Base-by-base conservation (phyloP, 2,113 vertebrate species). In the Noturus placidus region DNA sequence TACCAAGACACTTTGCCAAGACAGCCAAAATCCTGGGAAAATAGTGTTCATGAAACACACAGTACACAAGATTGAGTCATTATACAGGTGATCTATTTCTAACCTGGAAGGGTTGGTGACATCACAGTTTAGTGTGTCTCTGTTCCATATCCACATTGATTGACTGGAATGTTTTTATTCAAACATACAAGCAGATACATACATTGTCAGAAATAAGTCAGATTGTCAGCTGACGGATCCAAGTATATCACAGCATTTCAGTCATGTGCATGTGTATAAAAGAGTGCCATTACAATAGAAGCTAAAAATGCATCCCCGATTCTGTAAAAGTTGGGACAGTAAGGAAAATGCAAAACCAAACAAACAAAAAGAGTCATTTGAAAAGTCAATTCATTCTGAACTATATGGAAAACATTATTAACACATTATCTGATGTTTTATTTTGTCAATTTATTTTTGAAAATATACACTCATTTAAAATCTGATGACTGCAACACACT, bases 41-140 rank as follows among this genome's bases (percentile, higher is more conserved):
- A 30, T 13, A 2, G 22, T 70, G 35, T 74, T 25, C 70, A 74
- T 74, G 35, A 74, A 22, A 42, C 20, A 25, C 72, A 27, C 42
- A 52, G 46, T n/a, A 52, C 46, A 14, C 2, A 50, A 5, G 22
- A 76, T 42, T 42, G 35, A 74, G 35, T 22, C 30, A 69, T 69
- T 69, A 69, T 33, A 35, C 20, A 42, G 38, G 72, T 76, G 42
- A 76, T 25, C 72, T 76, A 70, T 76, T 46, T 50, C 11, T 76
- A 14, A 27, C 22, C 72, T 27, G 69, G 8, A 17, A 33, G 27
- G 33, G 20, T 70, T 38, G 19, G 63, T 65, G n/a, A 30, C 30
- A 35, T 70, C 22, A 70, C 67, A 33, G 30, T 70, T 70, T 70
- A 19, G 20, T n/a, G 14, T 88, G 20, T 81, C 30, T 88, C 30